These are phyloP conservation scores for Saturnia japonica DNA, from an alignment of 2,888 invertebrate species.

Conservation along the genomic window DNA sequence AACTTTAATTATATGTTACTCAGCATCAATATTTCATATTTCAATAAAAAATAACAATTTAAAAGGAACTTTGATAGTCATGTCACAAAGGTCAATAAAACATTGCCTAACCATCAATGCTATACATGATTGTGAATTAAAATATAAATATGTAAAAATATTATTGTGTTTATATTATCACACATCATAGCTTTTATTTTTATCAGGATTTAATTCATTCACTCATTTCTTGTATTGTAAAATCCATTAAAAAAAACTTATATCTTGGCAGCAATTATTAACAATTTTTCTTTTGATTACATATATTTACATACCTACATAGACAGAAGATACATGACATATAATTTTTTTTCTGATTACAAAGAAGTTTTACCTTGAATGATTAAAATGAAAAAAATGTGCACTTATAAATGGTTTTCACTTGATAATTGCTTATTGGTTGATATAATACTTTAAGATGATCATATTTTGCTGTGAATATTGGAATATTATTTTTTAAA, in stretches of 20 bases:
- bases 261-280: not conserved
- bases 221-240: not conserved
- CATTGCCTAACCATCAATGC: conserved; percentile 37
- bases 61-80: conserved; percentile 30
- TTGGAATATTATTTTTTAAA: not conserved
- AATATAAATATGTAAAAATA: not conserved
- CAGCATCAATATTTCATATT: conserved; percentile 13
- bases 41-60: conserved; percentile 1
- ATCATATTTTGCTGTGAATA: not conserved
- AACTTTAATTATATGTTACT: not conserved
- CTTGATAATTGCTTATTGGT: not conserved
- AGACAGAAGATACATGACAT: not conserved
- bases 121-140: not conserved
- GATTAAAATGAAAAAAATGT: not conserved
- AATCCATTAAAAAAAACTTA: not conserved
- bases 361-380: not conserved
- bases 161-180: not conserved
- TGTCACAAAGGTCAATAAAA: conserved; percentile 39
- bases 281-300: not conserved
- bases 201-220: not conserved
- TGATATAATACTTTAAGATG: not conserved
- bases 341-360: not conserved
- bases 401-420: not conserved
- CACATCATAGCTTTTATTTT: not conserved
- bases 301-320: not conserved